Base-by-base conservation (phyloP, 2,888 invertebrate species). In the Cryptus armator region DNA sequence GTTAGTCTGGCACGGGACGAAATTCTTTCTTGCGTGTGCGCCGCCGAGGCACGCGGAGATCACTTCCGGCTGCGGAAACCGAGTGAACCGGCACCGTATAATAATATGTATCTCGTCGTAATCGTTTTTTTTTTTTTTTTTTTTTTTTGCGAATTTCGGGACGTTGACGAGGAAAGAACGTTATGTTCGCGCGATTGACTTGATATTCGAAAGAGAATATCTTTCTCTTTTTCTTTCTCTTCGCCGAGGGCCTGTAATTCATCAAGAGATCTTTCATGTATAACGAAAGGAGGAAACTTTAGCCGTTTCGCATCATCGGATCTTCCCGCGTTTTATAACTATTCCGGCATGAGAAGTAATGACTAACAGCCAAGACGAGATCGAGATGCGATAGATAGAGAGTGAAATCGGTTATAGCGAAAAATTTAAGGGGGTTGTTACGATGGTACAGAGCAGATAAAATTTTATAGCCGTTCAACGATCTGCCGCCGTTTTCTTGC, bases 351-450 rank as follows among this genome's bases (percentile, higher is more conserved):
- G 29, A 12, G n/a, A 48, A 48, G 12, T 71, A 24, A 53, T 32
- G n/a, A 62, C 19, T 37, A 10, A 44, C 29, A 10, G 29, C 16
- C 66, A 7, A 37, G 37, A 37, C 0, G 37, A 37, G 56, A 56
- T 2, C 24, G 10, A 19, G 4, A 29, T 9, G 37, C 29, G 46
- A 74, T 2, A 7, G 75, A 74, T 2, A 7, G 75, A 75, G 74
- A 74, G 75, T 51, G 75, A 75, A 64, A 75, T 75, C 62, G 19
- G 19, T 75, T 48, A 64, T 48, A 19, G 46, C 75, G 51, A 19
- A 56, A 24, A 24, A 24, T 16, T 43, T 43, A 24, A 24, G 43
- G 12, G 24, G 74, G 3, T 74, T 29, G 75, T 75, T 75, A 74
- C 32, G 62, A 48, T 29, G 12, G 74, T 62, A 29, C 62, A 4